phyloP scores from a whole-genome alignment of 1,140 invertebrate genomes.

The Piezodorus guildinii region DNA sequence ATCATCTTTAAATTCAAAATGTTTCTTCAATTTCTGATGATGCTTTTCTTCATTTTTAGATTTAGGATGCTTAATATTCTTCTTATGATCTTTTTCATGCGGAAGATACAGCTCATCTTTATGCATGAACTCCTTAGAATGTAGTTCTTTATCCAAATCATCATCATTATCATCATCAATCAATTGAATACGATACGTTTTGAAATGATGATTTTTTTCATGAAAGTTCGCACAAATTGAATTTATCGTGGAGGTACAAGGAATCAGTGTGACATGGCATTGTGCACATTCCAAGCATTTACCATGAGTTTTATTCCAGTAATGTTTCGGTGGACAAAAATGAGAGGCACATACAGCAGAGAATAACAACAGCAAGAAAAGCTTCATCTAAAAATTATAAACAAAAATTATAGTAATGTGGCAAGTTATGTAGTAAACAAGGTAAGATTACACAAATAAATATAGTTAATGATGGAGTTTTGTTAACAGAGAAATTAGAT shows the following conservation, averaged over 20 bases:
- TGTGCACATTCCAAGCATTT: neutral
- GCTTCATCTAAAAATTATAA: neutral
- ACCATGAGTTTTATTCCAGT: neutral
- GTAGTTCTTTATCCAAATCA: neutral
- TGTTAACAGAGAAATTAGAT: too few species aligned
- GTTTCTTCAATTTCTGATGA: slow-evolving; percentile 18
- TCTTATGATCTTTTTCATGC: slow-evolving; percentile 5
- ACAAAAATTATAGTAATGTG: too few species aligned
- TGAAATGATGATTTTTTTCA: neutral
- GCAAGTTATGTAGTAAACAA: too few species aligned
- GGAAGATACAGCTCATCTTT: neutral
- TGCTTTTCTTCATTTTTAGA: neutral
- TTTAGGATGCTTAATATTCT: slow-evolving; percentile 6
- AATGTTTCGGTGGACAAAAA: neutral
- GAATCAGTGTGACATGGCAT: neutral
- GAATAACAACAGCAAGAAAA: neutral
- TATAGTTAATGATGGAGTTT: too few species aligned
- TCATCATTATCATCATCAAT: neutral
- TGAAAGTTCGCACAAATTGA: neutral
- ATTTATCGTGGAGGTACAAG: neutral
- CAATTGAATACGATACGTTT: slow-evolving; percentile 2
- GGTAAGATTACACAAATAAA: too few species aligned
- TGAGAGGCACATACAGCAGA: neutral
- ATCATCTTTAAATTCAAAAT: slow-evolving; percentile 13
- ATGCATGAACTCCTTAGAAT: neutral